A percentile compares a stretch with the other conserved stretches of the same genome.
Conservation (phyloP, 2,888 invertebrate genomes). For the Lamellibrachia columna region DNA sequence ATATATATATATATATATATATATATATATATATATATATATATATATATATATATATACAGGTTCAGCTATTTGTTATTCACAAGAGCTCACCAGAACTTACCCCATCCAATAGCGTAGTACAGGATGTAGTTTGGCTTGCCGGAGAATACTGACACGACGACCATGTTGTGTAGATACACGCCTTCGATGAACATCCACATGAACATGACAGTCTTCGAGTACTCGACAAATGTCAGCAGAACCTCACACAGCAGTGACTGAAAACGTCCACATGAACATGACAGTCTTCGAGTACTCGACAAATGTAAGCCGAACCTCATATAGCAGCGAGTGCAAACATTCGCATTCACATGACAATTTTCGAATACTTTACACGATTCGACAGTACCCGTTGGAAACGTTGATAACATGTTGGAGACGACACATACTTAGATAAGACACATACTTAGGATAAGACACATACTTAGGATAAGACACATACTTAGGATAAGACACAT, state of each 20-base stretch:
- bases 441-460: too few relatives aligned
- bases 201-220: slow-evolving; percentile 89
- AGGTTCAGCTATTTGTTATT: background rate
- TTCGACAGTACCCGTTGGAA: background rate
- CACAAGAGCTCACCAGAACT: slow-evolving; percentile 37
- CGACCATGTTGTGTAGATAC: slow-evolving; percentile 82
- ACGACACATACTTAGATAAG: background rate
- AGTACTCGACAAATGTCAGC: slow-evolving; percentile 86
- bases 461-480: background rate
- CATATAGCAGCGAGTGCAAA: slow-evolving; percentile 80
- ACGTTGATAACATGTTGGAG: background rate
- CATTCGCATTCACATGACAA: background rate
- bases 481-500: background rate
- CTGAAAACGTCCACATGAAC: slow-evolving; percentile 96
- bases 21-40: too few relatives aligned
- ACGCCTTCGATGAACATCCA: slow-evolving; percentile 98
- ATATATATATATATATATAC: too few relatives aligned
- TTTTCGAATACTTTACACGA: too few relatives aligned
- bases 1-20: too few relatives aligned
- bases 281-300: slow-evolving; percentile 90
- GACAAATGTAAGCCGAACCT: slow-evolving; percentile 79
- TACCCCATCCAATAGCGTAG: slow-evolving; percentile 66
- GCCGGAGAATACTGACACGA: slow-evolving; percentile 72
- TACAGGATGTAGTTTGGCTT: slow-evolving; percentile 65
- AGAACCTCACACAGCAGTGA: slow-evolving; percentile 81